Conservation (phyloP, 1,140 invertebrate species). For the Caenorhabditis remanei region DNA sequence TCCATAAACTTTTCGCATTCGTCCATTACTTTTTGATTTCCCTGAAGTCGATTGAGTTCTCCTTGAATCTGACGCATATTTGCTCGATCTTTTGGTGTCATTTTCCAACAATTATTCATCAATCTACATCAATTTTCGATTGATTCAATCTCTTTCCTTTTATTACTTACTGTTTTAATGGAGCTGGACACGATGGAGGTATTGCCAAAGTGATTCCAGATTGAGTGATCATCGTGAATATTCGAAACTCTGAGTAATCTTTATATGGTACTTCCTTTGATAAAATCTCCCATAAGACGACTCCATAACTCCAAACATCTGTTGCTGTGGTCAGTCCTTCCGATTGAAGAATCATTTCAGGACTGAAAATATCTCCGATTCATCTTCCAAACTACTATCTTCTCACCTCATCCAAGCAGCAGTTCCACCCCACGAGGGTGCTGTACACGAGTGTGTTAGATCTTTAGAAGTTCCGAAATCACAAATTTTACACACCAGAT, state of each 20-base stretch:
- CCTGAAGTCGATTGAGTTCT: conserved; percentile 66
- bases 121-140: conserved; percentile 61
- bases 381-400: background rate
- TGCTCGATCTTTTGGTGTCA: conserved; percentile 69
- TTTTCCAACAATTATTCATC: conserved; percentile 70
- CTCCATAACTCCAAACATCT: conserved; percentile 73
- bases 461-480: conserved; percentile 76
- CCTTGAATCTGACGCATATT: conserved; percentile 69
- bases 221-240: conserved; percentile 72
- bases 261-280: conserved; percentile 74
- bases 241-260: conserved; percentile 72
- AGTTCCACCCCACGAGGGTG: conserved; percentile 74
- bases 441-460: conserved; percentile 73
- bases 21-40: conserved; percentile 59
- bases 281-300: conserved; percentile 73
- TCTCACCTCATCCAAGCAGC: conserved; percentile 75
- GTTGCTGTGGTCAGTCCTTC: conserved; percentile 74
- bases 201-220: conserved; percentile 68
- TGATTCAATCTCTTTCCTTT: background rate
- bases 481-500: conserved; percentile 70
- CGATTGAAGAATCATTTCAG: conserved; percentile 73
- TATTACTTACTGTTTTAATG: conserved; percentile 66
- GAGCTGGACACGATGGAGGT: conserved; percentile 70
- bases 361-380: conserved; percentile 58
- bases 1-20: conserved; percentile 71